Evolutionary conservation across 2,113 vertebrate species (phyloP).

Genomic region (Ranitomeya imitator): DNA sequence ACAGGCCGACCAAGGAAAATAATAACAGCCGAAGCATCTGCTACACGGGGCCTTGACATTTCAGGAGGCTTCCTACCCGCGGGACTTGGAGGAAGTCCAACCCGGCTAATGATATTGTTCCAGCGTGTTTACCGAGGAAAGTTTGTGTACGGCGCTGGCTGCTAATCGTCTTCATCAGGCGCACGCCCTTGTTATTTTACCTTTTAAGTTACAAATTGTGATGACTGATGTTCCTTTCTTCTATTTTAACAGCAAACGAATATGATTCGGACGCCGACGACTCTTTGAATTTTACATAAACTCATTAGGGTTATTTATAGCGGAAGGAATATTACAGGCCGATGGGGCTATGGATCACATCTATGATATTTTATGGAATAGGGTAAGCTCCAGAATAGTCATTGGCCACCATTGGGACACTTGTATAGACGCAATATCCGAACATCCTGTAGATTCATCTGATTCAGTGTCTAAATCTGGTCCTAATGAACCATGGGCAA

Average conservation of each 20-base stretch:
- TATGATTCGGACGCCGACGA: neutral
- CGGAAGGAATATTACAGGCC: no score
- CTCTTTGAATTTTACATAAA: conserved; percentile 6
- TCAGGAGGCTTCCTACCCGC: conserved; percentile 80
- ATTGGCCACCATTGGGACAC: no score
- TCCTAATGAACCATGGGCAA: no score
- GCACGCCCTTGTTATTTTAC: conserved; percentile 55
- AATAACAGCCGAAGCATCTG: conserved; percentile 81
- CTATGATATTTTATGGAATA: no score
- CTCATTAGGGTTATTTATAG: conserved; percentile 31
- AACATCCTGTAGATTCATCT: no score
- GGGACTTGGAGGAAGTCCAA: conserved; percentile 81
- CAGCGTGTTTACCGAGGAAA: conserved; percentile 72
- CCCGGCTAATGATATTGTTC: conserved; percentile 79
- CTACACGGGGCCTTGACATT: conserved; percentile 79
- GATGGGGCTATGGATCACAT: no score
- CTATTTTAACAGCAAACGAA: conserved; percentile 9
- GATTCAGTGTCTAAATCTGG: no score
- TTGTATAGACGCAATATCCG: no score
- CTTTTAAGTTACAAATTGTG: conserved; percentile 43
- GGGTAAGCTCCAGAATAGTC: no score
- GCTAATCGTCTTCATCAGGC: conserved; percentile 23
- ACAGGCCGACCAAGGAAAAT: conserved; percentile 69
- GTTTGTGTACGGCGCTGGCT: conserved; percentile 63
- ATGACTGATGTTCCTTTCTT: conserved; percentile 40